Base-by-base conservation (phyloP, 1,140 invertebrate genomes). In the Drosophila dunni region DNA sequence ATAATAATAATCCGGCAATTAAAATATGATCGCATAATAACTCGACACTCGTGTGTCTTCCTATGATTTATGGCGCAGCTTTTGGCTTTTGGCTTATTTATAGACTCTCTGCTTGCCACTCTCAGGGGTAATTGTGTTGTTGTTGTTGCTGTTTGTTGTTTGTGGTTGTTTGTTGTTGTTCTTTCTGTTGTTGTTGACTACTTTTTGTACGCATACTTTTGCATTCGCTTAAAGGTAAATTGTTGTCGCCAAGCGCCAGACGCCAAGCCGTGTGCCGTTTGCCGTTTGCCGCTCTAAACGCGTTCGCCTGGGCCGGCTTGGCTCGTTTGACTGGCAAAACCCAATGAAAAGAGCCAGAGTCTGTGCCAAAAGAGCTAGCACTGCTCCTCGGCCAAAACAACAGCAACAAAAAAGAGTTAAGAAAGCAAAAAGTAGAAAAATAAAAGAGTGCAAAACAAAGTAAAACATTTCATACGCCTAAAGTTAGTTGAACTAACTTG, bases 21-120 rank as follows among this genome's bases (percentile, higher is more conserved):
- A 89, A 89, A 89, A 89, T 89, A 89, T 89, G 84, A 89, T 89
- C 84, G 81, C 84, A 89, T 89, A 89, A 89, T 89, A 89, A 89
- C 85, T 89, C 84, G 84, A 89, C 84, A 89, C 84, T 84, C 84
- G 84, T 75, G 84, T 79, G 84, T 88, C 83, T 89, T 81, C 77
- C 65, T 73, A 83, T 89, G 84, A 89, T 89, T 89, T 89, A 89
- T 89, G 85, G 84, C 73, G 50, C 83, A 78, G 77, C 79, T 82
- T 76, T 79, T 67, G 73, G 61, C 69, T 72, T 71, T 75, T 71
- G 57, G 84, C 73, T 88, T 85, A 85, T 85, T 85, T 85, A 85
- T 85, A 81, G 82, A 81, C 60, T 65, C 60, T 65, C 68, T 62
- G 51, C 63, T 58, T 63, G 61, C 46, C 44, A 45, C 62, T 64